Base-by-base conservation (phyloP, 64 coral and sea anemone genomes). In the Anthopleura sola region DNA sequence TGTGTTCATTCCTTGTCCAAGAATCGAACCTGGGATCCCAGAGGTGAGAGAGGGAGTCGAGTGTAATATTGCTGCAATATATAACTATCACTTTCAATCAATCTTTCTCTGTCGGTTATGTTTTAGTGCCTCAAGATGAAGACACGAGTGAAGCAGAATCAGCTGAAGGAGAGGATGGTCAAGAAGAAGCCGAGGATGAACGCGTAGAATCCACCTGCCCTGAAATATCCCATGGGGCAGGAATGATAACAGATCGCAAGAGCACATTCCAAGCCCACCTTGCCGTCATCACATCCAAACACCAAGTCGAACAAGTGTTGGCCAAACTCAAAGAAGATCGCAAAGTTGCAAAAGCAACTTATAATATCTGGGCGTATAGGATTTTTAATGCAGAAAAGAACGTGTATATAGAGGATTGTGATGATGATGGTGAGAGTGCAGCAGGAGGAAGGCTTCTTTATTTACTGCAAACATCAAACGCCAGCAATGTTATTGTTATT, bases 221-320 rank as follows among this genome's bases (percentile, higher is more conserved):
- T 26, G 68, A 75, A 32, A 32, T 75, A 2, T 32, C 10, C 20
- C 68, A 75, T n/a, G 34, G 26, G 4, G n/a, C n/a, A n/a, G 68
- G n/a, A 75, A 14, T 28, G 13, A n/a, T 75, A 32, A 6, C 19
- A 11, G 68, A 75, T 75, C 68, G 68, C n/a, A 75, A 21, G n/a
- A 75, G 68, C 68, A 75, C 14, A 75, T 75, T 75, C 68, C 68
- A 75, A 75, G 68, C 68, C 13, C 68, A 75, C 29, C n/a, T 75
- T 32, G 68, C 68, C 10, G 26, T 29, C 14, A 36, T 75, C n/a
- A 75, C 68, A 29, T 75, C 68, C 14, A 19, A 21, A 28, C 13
- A 28, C 3, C 68, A 75, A 36, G 68, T 75, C n/a, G n/a, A 28
- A 28, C 19, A 21, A 36, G 68, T 36, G 8, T 19, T 75, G n/a